These are phyloP conservation scores for Drosophila tristis DNA, from an alignment of 1,140 invertebrate genomes.

Conservation along the genomic window DNA sequence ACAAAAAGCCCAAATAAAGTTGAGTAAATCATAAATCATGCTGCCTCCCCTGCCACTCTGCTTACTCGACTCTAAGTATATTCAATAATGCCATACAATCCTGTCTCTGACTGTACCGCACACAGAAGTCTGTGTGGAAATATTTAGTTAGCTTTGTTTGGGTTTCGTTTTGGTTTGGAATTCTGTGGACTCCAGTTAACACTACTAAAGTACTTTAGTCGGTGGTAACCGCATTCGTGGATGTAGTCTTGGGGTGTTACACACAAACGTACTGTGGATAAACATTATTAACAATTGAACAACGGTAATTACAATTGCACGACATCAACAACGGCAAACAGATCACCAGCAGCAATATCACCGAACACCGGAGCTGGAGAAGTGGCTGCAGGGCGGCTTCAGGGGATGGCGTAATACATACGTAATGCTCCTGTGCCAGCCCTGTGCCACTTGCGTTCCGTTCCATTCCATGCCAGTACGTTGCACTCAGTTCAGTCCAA, in stretches of 20 bases:
- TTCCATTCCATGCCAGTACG: too few relatives aligned
- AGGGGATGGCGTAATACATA: too few relatives aligned
- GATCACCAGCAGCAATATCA: conserved; percentile 19
- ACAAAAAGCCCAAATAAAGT: conserved; percentile 34
- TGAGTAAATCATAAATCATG: conserved; percentile 16
- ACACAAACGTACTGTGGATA: conserved; percentile 30
- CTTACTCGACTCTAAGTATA: too few relatives aligned
- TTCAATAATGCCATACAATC: neutral
- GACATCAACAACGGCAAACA: conserved; percentile 50
- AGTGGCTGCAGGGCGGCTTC: too few relatives aligned
- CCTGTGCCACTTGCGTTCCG: too few relatives aligned
- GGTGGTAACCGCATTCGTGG: conserved; percentile 63
- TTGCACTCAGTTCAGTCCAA: too few relatives aligned
- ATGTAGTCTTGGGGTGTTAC: conserved; percentile 46
- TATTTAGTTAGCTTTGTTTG: too few relatives aligned
- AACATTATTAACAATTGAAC: conserved; percentile 66
- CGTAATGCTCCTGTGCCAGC: too few relatives aligned
- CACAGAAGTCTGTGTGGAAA: neutral
- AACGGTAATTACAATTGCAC: conserved; percentile 69
- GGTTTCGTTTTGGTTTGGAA: neutral
- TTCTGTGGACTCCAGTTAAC: conserved; percentile 28
- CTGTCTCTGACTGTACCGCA: conserved; percentile 6
- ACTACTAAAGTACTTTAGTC: conserved; percentile 65
- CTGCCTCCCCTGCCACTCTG: too few relatives aligned
- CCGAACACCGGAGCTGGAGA: too few relatives aligned